phyloP scores from a whole-genome alignment of 2,888 invertebrate genomes.

The Chrysina gloriosa region DNA sequence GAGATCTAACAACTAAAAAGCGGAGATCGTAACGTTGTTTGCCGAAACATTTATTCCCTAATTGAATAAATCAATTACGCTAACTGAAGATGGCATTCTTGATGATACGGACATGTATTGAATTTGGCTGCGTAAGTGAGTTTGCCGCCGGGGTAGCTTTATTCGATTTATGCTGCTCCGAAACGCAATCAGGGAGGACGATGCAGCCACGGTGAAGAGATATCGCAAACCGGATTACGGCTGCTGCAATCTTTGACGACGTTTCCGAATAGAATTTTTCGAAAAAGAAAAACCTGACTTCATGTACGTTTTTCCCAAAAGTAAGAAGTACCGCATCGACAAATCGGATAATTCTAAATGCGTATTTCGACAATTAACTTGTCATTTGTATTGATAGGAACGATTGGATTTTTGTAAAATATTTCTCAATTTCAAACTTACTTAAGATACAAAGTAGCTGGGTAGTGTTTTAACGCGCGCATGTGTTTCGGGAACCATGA shows the following conservation, averaged over 20 bases:
- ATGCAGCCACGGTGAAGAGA: background rate
- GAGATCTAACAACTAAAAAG: no score
- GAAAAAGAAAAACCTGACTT: no score
- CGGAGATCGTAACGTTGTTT: background rate
- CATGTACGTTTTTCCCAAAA: no score
- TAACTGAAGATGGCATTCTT: slow-evolving; percentile 26
- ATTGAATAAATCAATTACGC: slow-evolving; percentile 30
- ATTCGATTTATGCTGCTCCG: slow-evolving; percentile 48
- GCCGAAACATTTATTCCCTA: slow-evolving; percentile 20
- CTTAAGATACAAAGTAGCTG: no score
- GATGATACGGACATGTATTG: slow-evolving; percentile 44
- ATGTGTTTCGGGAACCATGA: no score
- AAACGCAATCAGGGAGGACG: slow-evolving; percentile 47
- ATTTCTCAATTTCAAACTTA: no score
- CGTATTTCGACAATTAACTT: no score
- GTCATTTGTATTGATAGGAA: no score
- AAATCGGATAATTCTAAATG: no score
- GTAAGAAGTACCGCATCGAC: no score
- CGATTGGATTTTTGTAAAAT: no score
- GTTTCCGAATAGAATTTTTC: slow-evolving; percentile 4
- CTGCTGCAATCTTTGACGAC: slow-evolving; percentile 11
- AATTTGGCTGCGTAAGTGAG: slow-evolving; percentile 48
- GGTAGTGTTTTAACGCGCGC: no score
- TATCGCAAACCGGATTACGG: slow-evolving; percentile 16
- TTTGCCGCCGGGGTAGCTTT: slow-evolving; percentile 44